Evolutionary conservation across 2,797 vertebrate species (phyloP), one percentile per base, ranked within the genome.

Genomic region (Xiphophorus birchmanni): DNA sequence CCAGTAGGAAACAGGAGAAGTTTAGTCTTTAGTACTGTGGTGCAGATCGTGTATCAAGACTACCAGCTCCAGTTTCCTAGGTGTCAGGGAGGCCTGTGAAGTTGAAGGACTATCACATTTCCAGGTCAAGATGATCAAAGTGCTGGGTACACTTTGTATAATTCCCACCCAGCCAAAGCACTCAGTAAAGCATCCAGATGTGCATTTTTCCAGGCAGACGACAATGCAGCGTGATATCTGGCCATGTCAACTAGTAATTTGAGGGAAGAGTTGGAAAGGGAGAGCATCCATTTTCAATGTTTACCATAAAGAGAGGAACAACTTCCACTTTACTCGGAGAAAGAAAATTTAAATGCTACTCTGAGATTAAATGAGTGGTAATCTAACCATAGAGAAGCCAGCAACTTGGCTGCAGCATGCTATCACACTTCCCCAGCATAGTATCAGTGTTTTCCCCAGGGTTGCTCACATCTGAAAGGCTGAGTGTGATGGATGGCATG

Each of bases 81-180:
- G 93, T 94, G 93, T 94, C 94, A 93, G 80, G 48, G 89, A 84
- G 88, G 83, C 84, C 84, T 91, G 92, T 93, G 90, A 94, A 95
- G 93, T 90, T 83, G 88, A 89, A 77, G 76, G 85, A 86, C 84
- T 86, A 93, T 95, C 92, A 76, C 86, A 48, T 95, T 95, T 93
- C 91, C 92, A 95, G 94, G 93, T 92, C 91, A 92, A 88, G 86
- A 84, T 88, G 92, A 95, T 96, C 93, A 95, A 94, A 95, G 93
- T 82, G 15, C 78, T 75, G 84, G 81, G 87, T 86, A 92, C 86
- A 91, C 90, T 92, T 91, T 71, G 82, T 90, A 91, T 92, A 90
- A 88, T 91, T 93, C 93, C 92, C 90, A 93, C 73, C 87, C 90
- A 92, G 93, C 89, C 93, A 94, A 92, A 95, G 93, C 93, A 94